Conservation (phyloP, 2,888 invertebrate genomes). For the Zygaena filipendulae region DNA sequence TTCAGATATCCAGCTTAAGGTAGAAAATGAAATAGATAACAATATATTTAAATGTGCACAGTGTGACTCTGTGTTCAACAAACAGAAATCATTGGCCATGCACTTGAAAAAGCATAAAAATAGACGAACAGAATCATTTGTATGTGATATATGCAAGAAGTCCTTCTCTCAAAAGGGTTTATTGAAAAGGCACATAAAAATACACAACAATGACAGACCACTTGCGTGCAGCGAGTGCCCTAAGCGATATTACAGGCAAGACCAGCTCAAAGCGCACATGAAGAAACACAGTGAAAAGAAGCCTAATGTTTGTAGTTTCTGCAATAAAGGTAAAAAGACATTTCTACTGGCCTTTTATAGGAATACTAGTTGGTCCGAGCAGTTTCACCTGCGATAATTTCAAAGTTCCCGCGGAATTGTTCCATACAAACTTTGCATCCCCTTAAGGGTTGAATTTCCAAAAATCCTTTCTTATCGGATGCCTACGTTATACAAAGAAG, state of each 20-base stretch:
- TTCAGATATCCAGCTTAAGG: conserved; percentile 16
- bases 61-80: conserved; percentile 63
- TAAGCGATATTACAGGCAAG: conserved; percentile 66
- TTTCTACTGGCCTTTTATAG: too few species aligned
- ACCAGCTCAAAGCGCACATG: conserved; percentile 68
- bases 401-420: too few species aligned
- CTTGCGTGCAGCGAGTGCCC: conserved; percentile 66
- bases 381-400: too few species aligned
- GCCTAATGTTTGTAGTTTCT: conserved; percentile 67
- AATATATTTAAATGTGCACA: conserved; percentile 50
- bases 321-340: conserved; percentile 60
- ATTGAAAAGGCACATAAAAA: conserved; percentile 57
- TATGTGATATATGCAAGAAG: conserved; percentile 59
- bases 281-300: conserved; percentile 68
- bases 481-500: too few species aligned
- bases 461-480: too few species aligned
- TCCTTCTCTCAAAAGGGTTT: conserved; percentile 41
- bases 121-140: conserved; percentile 30
- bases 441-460: too few species aligned
- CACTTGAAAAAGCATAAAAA: conserved; percentile 38
- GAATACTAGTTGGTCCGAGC: too few species aligned
- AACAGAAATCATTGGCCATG: conserved; percentile 54
- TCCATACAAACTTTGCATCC: too few species aligned
- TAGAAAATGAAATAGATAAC: conserved; percentile 25
- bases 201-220: conserved; percentile 61